Conservation (phyloP, 2,113 vertebrate genomes). For the Vulpes vulpes region DNA sequence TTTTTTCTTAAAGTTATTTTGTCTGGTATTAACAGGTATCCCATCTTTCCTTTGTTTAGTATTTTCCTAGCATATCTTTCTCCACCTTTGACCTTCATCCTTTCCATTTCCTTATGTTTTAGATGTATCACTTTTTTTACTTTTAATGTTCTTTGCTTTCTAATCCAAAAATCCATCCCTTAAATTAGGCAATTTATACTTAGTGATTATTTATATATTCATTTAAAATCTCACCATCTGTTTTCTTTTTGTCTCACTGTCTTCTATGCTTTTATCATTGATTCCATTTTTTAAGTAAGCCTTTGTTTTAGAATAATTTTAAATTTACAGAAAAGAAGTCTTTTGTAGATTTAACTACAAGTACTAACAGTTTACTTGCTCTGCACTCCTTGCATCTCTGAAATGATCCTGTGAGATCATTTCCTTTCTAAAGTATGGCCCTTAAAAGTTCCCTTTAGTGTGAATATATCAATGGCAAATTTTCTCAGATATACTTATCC, state of each 20-base stretch:
- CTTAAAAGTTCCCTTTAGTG: neutral
- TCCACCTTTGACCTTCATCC: neutral
- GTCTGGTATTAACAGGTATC: neutral
- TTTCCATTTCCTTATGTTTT: neutral
- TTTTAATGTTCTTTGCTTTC: neutral
- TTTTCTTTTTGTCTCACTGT: neutral
- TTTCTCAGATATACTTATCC: neutral
- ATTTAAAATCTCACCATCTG: neutral
- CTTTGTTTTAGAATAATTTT: neutral
- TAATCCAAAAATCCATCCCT: neutral
- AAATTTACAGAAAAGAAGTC: neutral
- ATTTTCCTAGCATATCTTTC: neutral
- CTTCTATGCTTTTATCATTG: neutral
- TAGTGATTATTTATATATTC: neutral
- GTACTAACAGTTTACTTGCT: neutral
- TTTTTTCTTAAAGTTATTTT: neutral
- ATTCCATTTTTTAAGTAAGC: neutral
- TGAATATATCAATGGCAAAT: neutral
- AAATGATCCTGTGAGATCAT: neutral
- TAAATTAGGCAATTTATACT: neutral
- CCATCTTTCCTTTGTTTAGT: slow-evolving; percentile 18
- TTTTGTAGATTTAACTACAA: neutral
- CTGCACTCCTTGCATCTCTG: neutral
- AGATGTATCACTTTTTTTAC: neutral
- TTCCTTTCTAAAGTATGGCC: neutral